Conservation (phyloP, 1,140 invertebrate genomes). For the Leptoteleia sp. region DNA sequence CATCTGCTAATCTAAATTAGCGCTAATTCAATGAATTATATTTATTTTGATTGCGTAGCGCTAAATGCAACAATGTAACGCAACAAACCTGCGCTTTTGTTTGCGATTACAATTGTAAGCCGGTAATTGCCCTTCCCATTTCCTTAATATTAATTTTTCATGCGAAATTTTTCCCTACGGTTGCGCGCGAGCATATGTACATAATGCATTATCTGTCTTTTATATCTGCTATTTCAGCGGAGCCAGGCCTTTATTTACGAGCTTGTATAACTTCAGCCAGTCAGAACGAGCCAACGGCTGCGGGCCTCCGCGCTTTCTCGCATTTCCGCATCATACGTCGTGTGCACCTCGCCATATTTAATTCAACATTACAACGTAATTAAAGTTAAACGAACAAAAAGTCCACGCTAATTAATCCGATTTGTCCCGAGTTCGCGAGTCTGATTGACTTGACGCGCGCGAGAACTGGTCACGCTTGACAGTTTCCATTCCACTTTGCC, state of each 20-base stretch:
- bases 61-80: no score
- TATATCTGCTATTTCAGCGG: constrained; percentile 62
- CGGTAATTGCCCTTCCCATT: constrained; percentile 56
- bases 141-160: constrained; percentile 51
- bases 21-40: no score
- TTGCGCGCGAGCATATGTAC: constrained; percentile 32
- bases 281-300: constrained; percentile 35
- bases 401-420: constrained; percentile 11
- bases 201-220: constrained; percentile 61
- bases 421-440: not conserved
- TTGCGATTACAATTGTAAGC: no score
- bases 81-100: no score
- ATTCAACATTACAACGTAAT: constrained; percentile 68
- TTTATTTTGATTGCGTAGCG: no score
- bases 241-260: constrained; percentile 61
- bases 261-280: constrained; percentile 53
- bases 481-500: not conserved
- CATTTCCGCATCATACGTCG: constrained; percentile 55
- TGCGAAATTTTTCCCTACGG: constrained; percentile 41
- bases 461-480: no score
- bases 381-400: constrained; percentile 64
- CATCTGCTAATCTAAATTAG: no score
- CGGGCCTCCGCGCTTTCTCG: constrained; percentile 58
- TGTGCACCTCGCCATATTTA: constrained; percentile 66
- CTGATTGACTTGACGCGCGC: constrained; percentile 21